These are phyloP conservation scores for Scleropages formosus DNA, from an alignment of 2,797 vertebrate species.

Conservation along the genomic window DNA sequence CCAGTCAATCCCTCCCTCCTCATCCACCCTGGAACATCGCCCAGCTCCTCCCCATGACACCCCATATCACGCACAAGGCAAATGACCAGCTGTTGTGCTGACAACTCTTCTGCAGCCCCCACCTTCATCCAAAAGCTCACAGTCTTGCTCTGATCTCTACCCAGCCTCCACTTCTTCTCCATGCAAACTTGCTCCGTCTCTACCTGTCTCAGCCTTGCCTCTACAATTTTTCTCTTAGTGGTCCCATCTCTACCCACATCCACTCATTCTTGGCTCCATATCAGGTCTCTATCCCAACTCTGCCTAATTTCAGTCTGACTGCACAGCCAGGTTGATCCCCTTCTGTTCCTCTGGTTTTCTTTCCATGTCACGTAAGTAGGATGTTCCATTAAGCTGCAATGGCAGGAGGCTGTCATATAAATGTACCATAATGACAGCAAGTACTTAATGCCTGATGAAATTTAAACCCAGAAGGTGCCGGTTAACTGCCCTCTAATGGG, in stretches of 20 bases:
- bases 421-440: slow-evolving; percentile 40
- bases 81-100: slow-evolving; percentile 61
- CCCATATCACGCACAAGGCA: slow-evolving; percentile 65
- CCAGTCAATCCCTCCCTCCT: slow-evolving; percentile 38
- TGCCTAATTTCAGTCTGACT: slow-evolving; percentile 40
- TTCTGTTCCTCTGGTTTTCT: slow-evolving; percentile 25
- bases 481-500: slow-evolving; percentile 40
- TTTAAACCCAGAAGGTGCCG: slow-evolving; percentile 41
- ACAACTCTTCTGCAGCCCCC: slow-evolving; percentile 45
- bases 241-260: too few relatives aligned
- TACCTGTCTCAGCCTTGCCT: too few relatives aligned
- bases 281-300: slow-evolving; percentile 40
- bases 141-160: too few relatives aligned
- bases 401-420: not conserved
- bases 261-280: not conserved
- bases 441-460: slow-evolving; percentile 33
- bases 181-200: too few relatives aligned
- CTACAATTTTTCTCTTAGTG: too few relatives aligned
- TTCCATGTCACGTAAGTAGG: slow-evolving; percentile 6
- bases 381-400: not conserved
- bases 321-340: not conserved
- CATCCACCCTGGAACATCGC: slow-evolving; percentile 37
- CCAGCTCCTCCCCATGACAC: too few relatives aligned
- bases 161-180: too few relatives aligned
- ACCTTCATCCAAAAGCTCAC: too few relatives aligned